Conservation (phyloP, 2,797 vertebrate genomes). For the Cynodonichthys magdalenae region DNA sequence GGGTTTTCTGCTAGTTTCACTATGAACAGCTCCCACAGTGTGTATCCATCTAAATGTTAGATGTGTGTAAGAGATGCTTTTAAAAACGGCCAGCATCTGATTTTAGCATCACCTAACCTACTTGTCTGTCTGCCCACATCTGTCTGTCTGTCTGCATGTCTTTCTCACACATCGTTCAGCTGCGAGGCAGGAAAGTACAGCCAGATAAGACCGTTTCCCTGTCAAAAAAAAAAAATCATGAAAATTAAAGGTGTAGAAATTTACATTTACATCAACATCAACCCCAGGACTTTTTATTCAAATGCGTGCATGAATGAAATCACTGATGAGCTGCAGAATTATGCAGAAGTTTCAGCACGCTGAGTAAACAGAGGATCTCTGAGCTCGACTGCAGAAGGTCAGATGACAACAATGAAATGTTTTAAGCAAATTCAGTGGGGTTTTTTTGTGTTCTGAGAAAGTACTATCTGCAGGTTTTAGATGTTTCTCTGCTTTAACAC, state of each 20-base stretch:
- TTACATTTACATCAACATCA: slow-evolving; percentile 5
- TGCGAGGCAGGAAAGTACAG: slow-evolving; percentile 23
- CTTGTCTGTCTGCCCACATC: slow-evolving; percentile 49
- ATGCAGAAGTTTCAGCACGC: not conserved
- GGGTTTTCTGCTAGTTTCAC: slow-evolving; percentile 49
- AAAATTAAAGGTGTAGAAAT: slow-evolving; percentile 5
- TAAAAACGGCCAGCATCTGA: slow-evolving; percentile 33
- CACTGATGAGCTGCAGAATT: not conserved
- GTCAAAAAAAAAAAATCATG: not conserved
- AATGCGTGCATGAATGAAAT: slow-evolving; percentile 10
- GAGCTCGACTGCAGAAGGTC: not conserved
- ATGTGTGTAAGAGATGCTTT: slow-evolving; percentile 26
- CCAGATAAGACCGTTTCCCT: slow-evolving; percentile 16
- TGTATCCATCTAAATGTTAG: slow-evolving; percentile 15
- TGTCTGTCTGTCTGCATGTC: slow-evolving; percentile 30
- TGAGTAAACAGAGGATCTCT: not conserved
- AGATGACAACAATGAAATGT: not conserved
- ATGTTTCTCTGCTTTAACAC: no score
- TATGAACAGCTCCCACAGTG: slow-evolving; percentile 50
- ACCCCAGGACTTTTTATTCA: slow-evolving; percentile 10
- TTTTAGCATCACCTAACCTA: slow-evolving; percentile 43
- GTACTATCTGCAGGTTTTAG: no score
- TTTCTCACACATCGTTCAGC: slow-evolving; percentile 11
- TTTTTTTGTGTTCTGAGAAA: not conserved
- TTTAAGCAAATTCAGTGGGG: not conserved